phyloP scores from a whole-genome alignment of 2,888 invertebrate species.

The Alitta virens region DNA sequence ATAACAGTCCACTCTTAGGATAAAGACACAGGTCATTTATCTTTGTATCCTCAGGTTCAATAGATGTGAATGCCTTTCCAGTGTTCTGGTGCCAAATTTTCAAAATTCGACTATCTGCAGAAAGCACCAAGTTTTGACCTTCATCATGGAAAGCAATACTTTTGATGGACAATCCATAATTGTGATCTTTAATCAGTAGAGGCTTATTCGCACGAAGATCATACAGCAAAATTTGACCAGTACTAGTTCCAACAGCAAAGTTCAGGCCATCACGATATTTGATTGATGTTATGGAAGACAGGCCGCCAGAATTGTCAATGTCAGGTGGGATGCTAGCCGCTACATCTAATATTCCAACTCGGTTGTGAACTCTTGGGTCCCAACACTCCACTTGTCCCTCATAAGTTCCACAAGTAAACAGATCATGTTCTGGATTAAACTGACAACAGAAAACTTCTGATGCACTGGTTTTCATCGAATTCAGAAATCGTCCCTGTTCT shows the following conservation, averaged over 20 bases:
- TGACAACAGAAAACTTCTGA: constrained; percentile 70
- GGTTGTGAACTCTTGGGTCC: constrained; percentile 82
- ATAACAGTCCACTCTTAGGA: constrained; percentile 81
- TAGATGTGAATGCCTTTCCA: constrained; percentile 88
- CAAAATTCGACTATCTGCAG: constrained; percentile 52
- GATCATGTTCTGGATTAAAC: constrained; percentile 83
- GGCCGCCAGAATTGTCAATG: constrained; percentile 7
- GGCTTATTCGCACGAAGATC: constrained; percentile 92
- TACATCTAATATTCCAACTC: constrained; percentile 81
- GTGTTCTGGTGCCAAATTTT: constrained; percentile 63
- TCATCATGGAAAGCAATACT: constrained; percentile 75
- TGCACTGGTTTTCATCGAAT: constrained; percentile 76
- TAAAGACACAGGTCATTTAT: constrained; percentile 92
- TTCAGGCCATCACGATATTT: constrained; percentile 59
- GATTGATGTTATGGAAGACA: constrained; percentile 49
- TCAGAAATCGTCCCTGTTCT: constrained; percentile 90
- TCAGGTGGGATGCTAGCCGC: constrained; percentile 57
- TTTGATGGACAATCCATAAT: constrained; percentile 88
- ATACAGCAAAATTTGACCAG: constrained; percentile 86
- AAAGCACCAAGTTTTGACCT: constrained; percentile 45
- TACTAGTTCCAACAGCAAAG: constrained; percentile 85
- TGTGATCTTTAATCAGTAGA: constrained; percentile 86
- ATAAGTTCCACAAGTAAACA: constrained; percentile 81
- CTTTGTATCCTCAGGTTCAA: constrained; percentile 67
- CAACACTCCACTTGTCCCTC: constrained; percentile 94